Evolutionary conservation across 2,888 invertebrate species (phyloP), one percentile per base, ranked within the genome.

Genomic region (Helleia helle): DNA sequence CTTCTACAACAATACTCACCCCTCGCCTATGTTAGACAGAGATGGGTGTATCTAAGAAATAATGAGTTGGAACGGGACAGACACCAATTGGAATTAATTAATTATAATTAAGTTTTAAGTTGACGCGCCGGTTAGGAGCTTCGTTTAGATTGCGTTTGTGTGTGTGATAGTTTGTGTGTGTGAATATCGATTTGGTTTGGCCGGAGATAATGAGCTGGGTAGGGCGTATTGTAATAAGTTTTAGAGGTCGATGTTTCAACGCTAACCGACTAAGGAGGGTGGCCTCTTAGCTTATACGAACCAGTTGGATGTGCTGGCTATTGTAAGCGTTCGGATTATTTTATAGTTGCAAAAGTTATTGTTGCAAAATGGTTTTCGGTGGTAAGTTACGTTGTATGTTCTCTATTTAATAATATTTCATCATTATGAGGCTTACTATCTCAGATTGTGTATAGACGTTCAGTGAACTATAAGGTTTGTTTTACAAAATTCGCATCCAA

Each of bases 71-170:
- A 83, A 62, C 67, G 70, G 70, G 79, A 84, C 60, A 62, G 65
- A 61, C 64, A 67, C 69, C 88, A 88, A 89, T 89, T 88, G 88
- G 89, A 89, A 89, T 90, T 89, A 90, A 89, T 91, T 91, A 91
- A 91, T 91, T 91, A 90, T 91, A 91, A 91, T 91, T 90, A 90
- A 91, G 91, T 91, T 91, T 84, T 91, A 89, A 90, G 91, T 90
- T 89, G 88, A 87, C 88, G 87, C 86, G 86, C 76, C 73, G 73
- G 80, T 84, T 83, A 84, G 79, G 79, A 72, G 73, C 71, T 73
- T 73, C 72, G 63, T 68, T 67, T 69, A 64, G 63, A 62, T 62
- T 66, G 58, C 61, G 69, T 40, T 34, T 63, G 60, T 67, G 80
- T 76, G 71, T 51, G 69, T 62, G 57, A 52, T 54, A 56, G 55